Percentiles rank a stretch among this genome's conserved stretches.
These are phyloP conservation scores for Dermochelys coriacea DNA, from an alignment of 2,797 vertebrate genomes.

Conservation along the genomic window DNA sequence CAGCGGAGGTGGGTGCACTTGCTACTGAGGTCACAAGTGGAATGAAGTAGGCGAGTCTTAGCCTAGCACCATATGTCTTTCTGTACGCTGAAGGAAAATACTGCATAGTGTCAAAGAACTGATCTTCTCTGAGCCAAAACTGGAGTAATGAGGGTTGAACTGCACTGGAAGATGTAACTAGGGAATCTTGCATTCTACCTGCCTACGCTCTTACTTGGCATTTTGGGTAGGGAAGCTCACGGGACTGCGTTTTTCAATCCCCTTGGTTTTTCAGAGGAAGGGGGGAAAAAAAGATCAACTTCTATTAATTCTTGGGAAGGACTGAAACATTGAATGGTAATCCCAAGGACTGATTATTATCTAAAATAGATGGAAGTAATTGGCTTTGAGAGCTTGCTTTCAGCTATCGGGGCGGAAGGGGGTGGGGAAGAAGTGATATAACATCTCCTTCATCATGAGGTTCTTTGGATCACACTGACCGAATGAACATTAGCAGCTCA, in stretches of 20 bases:
- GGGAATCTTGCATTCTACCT: not conserved
- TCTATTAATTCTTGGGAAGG: not conserved
- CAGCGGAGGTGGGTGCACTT: not conserved
- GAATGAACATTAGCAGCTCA: not conserved
- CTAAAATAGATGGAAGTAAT: not conserved
- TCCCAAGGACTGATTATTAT: not conserved
- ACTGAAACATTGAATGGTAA: not conserved
- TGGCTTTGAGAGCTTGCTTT: too few relatives aligned
- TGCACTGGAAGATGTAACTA: not conserved
- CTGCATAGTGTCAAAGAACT: not conserved
- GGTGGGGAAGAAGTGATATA: not conserved
- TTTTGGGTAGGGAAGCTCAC: not conserved
- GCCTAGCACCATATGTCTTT: not conserved
- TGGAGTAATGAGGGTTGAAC: not conserved
- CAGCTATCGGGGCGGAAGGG: fast-evolving
- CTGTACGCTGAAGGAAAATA: fast-evolving
- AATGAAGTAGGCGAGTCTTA: fast-evolving
- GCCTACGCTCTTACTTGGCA: fast-evolving
- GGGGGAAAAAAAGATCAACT: not conserved
- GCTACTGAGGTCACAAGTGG: fast-evolving
- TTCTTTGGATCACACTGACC: not conserved
- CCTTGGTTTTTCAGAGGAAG: not conserved
- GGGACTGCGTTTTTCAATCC: not conserved
- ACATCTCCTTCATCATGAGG: not conserved
- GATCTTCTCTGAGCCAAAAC: not conserved